These are phyloP conservation scores for Hipparchia semele DNA, from an alignment of 2,888 invertebrate genomes.

Conservation along the genomic window DNA sequence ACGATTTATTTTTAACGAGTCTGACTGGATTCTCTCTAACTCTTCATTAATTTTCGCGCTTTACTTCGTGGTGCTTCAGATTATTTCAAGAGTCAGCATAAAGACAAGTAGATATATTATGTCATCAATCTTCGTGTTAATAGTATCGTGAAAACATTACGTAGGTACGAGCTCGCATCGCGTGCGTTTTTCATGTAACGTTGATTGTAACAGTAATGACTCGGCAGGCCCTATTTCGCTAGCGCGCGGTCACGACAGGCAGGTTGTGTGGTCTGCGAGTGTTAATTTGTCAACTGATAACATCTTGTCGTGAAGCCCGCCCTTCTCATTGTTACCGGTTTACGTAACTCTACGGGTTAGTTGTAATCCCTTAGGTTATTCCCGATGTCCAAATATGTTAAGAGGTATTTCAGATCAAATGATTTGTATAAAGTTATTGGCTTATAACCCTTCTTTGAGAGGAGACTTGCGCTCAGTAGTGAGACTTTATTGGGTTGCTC, in stretches of 20 bases:
- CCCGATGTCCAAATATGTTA: no score
- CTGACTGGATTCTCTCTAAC: no score
- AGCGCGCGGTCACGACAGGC: conserved; percentile 26
- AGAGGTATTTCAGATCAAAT: no score
- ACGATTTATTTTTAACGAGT: no score
- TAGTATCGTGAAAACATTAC: not conserved
- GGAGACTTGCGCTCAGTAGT: no score
- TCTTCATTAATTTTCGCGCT: no score
- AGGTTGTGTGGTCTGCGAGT: conserved; percentile 23
- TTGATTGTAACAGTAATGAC: conserved; percentile 8
- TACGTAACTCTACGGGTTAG: conserved; percentile 24
- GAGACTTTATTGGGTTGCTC: no score
- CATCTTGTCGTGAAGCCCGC: conserved; percentile 27
- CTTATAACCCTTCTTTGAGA: no score
- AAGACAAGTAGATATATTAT: no score
- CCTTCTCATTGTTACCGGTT: conserved; percentile 26
- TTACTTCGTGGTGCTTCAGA: no score
- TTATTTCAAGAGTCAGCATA: no score
- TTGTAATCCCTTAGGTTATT: not conserved
- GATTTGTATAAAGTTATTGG: no score
- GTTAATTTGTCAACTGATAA: conserved; percentile 39
- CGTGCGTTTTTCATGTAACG: not conserved
- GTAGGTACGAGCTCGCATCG: not conserved
- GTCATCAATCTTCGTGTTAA: not conserved
- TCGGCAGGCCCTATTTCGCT: not conserved